These are phyloP conservation scores for Mercenaria mercenaria DNA, from an alignment of 1,140 invertebrate species.

Conservation along the genomic window DNA sequence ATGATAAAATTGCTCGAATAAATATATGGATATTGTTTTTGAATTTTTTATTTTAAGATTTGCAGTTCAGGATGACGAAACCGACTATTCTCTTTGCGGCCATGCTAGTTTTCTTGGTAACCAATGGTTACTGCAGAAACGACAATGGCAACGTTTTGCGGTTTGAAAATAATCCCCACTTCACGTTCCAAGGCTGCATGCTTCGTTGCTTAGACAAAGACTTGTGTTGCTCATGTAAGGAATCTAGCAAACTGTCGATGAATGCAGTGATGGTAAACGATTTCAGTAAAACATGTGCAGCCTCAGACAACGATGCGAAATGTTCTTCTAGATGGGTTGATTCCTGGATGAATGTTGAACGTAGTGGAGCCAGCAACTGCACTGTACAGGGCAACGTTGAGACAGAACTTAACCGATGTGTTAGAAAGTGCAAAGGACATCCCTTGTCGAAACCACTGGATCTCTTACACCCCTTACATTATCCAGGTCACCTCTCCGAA, in stretches of 20 bases:
- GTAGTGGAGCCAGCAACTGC: not conserved
- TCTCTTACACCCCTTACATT: not conserved
- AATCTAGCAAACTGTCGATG: not conserved
- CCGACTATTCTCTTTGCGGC: too few species aligned
- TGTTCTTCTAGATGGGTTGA: not conserved
- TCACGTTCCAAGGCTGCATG: constrained; percentile 7
- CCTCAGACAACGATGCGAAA: not conserved
- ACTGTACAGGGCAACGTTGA: not conserved
- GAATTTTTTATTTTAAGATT: too few species aligned
- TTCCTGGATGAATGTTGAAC: not conserved
- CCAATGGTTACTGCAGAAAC: too few species aligned
- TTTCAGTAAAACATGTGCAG: not conserved
- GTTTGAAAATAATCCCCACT: not conserved
- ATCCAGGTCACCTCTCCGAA: not conserved
- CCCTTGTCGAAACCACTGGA: constrained; percentile 24
- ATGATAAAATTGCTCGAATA: too few species aligned
- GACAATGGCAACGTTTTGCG: not conserved
- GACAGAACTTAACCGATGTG: not conserved
- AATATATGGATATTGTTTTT: too few species aligned
- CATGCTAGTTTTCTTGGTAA: too few species aligned
- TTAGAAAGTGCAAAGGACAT: not conserved
- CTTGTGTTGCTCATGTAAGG: constrained; percentile 13
- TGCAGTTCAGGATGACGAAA: too few species aligned
- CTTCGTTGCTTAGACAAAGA: not conserved
- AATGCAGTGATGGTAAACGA: constrained; percentile 3